Evolutionary conservation across 92 coral and sea anemone genomes (phyloP).

Genomic region (Blastomussa wellsi): DNA sequence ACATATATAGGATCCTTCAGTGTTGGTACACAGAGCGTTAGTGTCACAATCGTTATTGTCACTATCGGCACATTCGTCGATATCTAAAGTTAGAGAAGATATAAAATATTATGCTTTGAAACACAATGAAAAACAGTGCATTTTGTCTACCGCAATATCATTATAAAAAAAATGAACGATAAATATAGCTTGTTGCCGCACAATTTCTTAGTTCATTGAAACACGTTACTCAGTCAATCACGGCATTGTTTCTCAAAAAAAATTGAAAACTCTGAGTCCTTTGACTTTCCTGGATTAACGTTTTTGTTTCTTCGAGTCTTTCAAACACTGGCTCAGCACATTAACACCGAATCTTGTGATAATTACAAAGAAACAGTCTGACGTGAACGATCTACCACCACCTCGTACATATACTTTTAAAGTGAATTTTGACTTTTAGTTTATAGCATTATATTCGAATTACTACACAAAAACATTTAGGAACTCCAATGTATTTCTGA

Average conservation of each 20-base stretch:
- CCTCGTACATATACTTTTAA: no score
- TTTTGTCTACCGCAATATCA: not conserved
- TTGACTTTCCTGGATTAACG: no score
- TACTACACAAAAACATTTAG: no score
- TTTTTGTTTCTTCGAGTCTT: not conserved
- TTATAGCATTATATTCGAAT: no score
- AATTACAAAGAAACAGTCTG: not conserved
- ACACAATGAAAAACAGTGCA: not conserved
- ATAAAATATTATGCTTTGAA: not conserved
- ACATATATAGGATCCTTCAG: constrained; percentile 53
- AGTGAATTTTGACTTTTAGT: no score
- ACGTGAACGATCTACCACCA: no score
- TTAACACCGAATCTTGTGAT: not conserved
- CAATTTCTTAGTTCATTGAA: not conserved
- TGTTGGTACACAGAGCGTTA: constrained; percentile 44
- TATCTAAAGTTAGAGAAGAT: not conserved
- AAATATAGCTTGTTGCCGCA: no score
- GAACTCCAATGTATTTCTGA: no score
- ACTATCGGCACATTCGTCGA: constrained; percentile 41
- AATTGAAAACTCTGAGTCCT: no score
- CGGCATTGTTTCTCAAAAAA: no score
- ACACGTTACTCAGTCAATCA: not conserved
- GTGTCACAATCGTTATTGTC: constrained; percentile 40
- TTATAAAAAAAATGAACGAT: not conserved
- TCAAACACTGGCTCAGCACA: not conserved